phyloP scores from a whole-genome alignment of 2,797 vertebrate genomes.

The Linurgus olivaceus region DNA sequence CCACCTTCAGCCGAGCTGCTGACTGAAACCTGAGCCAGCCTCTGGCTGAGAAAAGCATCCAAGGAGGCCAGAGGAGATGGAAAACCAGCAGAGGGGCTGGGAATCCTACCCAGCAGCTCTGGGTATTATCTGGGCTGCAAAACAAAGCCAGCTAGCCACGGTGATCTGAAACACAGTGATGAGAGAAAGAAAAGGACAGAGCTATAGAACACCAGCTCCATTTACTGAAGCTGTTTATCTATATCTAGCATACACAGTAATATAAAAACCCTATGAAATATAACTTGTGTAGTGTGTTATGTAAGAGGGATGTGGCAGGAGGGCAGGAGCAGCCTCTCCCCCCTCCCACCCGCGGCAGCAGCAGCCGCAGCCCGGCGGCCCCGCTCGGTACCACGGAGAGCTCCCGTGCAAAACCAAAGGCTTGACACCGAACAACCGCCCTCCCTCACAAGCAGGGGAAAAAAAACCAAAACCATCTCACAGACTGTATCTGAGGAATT shows the following conservation, averaged over 20 bases:
- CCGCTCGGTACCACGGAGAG: constrained; percentile 39
- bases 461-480: neutral
- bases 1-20: neutral
- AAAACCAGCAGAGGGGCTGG: neutral
- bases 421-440: too few species aligned
- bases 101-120: neutral
- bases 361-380: rapidly evolving
- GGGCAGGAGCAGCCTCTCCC: neutral
- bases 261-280: rapidly evolving
- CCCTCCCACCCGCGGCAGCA: neutral
- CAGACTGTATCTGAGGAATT: neutral
- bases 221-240: neutral
- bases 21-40: neutral
- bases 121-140: neutral
- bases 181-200: neutral
- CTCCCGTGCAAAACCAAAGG: neutral
- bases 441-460: neutral
- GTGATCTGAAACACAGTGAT: rapidly evolving
- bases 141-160: neutral
- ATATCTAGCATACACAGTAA: rapidly evolving
- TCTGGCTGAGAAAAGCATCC: rapidly evolving
- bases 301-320: rapidly evolving
- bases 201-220: rapidly evolving
- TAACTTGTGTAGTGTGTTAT: rapidly evolving
- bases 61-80: neutral